Base-by-base conservation (phyloP, 2,888 invertebrate species). In the Drosophila algonquin region DNA sequence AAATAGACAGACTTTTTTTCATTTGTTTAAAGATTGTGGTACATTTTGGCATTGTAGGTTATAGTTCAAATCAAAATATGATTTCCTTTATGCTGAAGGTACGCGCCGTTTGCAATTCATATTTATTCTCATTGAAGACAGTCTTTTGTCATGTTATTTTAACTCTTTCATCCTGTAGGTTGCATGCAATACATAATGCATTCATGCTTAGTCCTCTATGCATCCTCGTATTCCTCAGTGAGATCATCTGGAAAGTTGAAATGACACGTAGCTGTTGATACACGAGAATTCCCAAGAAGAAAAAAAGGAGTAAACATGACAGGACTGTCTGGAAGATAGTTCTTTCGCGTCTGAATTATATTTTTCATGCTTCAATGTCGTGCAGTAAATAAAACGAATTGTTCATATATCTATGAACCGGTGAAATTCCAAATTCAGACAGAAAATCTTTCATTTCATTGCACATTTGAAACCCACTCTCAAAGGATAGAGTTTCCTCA, bases 231-330 rank as follows among this genome's bases (percentile, higher is more conserved):
- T 24, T 14, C 53, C 10, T 27, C 8, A 21, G 60, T 21, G 21
- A 12, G 57, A 21, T 57, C 50, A 57, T 30, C 30, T 2, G 30
- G 30, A 30, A 8, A 8, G 30, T 30, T 30, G 0, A 30, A 30
- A 60, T 53, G 53, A 45, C 53, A 44, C 53, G 27, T 48, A 32
- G 44, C 51, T 51, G 30, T 6, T 12, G 16, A 24, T 46, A 12
- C 9, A 35, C 35, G 4, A 12, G 3, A 12, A 12, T 46, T 54
- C 8, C 3, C 45, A n/a, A n/a, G n/a, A n/a, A n/a, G n/a, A n/a
- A n/a, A n/a, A n/a, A n/a, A n/a, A n/a, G 10, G 1, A n/a, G 27
- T 7, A 12, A 8, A 52, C 16, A 16, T 16, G 24, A 27, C 14
- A 14, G n/a, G n/a, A 40, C 14, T 40, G 40, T 14, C 40, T 40